Evolutionary conservation across 2,113 vertebrate genomes (phyloP), one percentile per base, ranked within the genome.

Genomic region (Elachura formosa): DNA sequence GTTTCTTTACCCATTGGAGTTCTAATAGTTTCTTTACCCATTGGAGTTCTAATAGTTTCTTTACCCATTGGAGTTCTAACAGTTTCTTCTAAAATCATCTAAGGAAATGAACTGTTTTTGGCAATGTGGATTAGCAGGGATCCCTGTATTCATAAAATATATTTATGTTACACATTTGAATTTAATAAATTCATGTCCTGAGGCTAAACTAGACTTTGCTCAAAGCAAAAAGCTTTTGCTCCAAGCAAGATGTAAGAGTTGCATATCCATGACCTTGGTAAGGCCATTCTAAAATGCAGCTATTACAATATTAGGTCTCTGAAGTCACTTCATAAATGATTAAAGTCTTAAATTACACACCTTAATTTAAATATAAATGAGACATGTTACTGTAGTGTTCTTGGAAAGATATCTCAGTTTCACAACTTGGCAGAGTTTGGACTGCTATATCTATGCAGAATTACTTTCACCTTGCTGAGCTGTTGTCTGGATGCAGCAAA

Each of bases 301-400:
- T 75, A 28, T 54, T 87, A 61, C 12, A 76, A 15, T 63, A 21
- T 66, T 55, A 67, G 4, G 51, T 59, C 51, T 91, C 66, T 96
- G 59, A 91, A 93, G 63, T 87, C 46, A 48, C 34, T 76, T 45
- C 72, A 7, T 73, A 68, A 75, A 48, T 83, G 19, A 24, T 33
- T 66, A 25, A 24, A 54, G 41, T 40, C 64, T 72, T 78, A 72
- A 64, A 48, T 87, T 71, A n/a, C 31, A 45, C 41, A 58, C 18
- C 34, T 89, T 83, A 68, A 69, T 94, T 93, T 87, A 59, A 89
- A 87, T 84, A 36, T n/a, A 92, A 84, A 43, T 90, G 49, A 91
- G 46, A 31, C 14, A 5, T 46, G 22, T 71, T 93, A 36, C 28
- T 88, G 33, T 67, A 73, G 12, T 78, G 31, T 24, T 69, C 34